Base-by-base conservation (phyloP, 2,888 invertebrate genomes). In the Yponomeuta malinellus region DNA sequence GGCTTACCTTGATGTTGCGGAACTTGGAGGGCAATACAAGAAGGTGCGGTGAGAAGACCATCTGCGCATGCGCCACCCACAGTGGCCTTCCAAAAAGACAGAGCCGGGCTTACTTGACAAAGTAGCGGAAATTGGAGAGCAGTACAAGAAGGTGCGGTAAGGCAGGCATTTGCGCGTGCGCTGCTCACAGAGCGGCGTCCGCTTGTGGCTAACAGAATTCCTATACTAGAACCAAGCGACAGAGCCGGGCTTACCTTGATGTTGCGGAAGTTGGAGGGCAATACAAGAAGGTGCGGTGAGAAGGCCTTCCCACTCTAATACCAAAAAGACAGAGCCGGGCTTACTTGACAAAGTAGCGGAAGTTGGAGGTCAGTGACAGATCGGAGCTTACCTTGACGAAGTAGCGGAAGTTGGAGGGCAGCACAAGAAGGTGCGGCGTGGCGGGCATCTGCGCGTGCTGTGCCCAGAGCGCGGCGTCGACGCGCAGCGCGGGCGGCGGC, bases 81-180 rank as follows among this genome's bases (percentile, higher is more conserved):
- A 23, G 23, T 23, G 23, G 23, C 23, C 23, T 23, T 23, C 23
- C 12, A 2, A 10, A 52, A 12, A 2, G 12, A 59, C 15, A 59
- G 15, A 59, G 52, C 15, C 8, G 15, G 12, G 52, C 15, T 59
- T 59, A 96, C 96, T 97, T 96, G 70, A 96, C 92, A 80, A 97
- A 98, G 84, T 95, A 94, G 82, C 95, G 94, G 77, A 98, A 94
- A 83, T 96, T 96, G 4, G 98, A 98, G 0, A 98, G 98, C 76
- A 97, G 84, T 72, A 98, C 87, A 29, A 98, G 89, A 68, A 98
- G 79, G 83, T 98, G 97, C 6, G 98, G 98, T 71, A 95, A 94
- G 72, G 91, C 85, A 10, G 95, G 90, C 74, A 98, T 91, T 72
- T 94, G 93, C 15, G 95, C 95, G 86, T 95, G 94, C 77, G 94